Evolutionary conservation across 2,888 invertebrate species (phyloP), one percentile per base, ranked within the genome.

Genomic region (Bursaphelenchus okinawaensis): DNA sequence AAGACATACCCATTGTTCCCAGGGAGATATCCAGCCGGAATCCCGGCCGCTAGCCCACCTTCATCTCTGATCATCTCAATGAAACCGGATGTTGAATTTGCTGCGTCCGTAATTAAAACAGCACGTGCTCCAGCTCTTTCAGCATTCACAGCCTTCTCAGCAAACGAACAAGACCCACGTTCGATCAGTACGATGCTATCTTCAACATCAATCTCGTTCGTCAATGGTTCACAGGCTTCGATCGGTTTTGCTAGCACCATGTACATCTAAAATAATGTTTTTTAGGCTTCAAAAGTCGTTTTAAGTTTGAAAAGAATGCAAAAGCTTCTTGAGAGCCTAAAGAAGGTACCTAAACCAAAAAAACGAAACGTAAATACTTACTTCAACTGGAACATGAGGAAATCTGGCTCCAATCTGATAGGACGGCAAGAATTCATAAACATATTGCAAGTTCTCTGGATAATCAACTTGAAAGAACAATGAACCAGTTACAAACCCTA

Each of bases 71-170:
- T 29, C 68, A 68, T 68, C 24, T 65, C 63, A 50, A 68, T 68
- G 55, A 68, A 68, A 24, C 61, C 65, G 60, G 68, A 67, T 27
- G 56, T 28, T 22, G 66, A 71, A 52, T 57, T 60, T 7, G 52
- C 51, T 8, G 75, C 71, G 63, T 76, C 76, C 0, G 77, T 76
- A 22, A 77, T 68, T 52, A 77, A 66, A 1, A 70, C 72, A 9
- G 75, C 67, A 12, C 60, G 20, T 8, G 75, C 77, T 16, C 77
- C 77, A 4, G 76, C 76, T 8, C 66, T 55, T 28, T 75, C 66
- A 19, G 69, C 77, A 52, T 76, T 69, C 4, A 75, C 26, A 7
- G 67, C 71, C 67, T 77, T 77, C 20, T 68, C 72, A 0, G 74
- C 71, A 62, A 77, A 77, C 0, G 77, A 72, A 51, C 76, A 77